A percentile compares a stretch with the other conserved stretches of the same genome.
Conservation (phyloP, 2,113 vertebrate species). For the Orientallactaga bullata region DNA sequence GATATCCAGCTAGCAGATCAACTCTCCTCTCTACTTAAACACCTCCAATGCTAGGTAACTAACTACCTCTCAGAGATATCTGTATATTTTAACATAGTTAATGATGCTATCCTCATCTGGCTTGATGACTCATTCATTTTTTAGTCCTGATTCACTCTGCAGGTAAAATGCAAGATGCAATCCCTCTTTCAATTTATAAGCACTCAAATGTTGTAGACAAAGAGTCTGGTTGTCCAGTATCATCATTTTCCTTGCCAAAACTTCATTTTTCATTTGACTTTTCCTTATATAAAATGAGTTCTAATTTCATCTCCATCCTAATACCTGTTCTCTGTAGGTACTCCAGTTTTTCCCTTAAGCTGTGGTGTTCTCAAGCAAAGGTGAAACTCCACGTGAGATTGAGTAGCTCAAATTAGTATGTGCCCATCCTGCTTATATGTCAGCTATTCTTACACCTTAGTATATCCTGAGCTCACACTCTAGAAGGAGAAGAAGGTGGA, state of each 20-base stretch:
- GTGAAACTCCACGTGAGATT: neutral
- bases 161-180: neutral
- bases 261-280: neutral
- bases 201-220: neutral
- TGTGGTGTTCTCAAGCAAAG: neutral
- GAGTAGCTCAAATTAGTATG: neutral
- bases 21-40: neutral
- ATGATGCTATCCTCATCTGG: neutral
- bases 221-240: neutral
- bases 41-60: neutral
- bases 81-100: neutral
- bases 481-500: neutral
- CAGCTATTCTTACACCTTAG: neutral
- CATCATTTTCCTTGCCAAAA: neutral
- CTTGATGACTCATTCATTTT: neutral
- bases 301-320: neutral
- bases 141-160: neutral
- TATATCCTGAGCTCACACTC: neutral
- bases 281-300: neutral
- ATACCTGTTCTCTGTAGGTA: neutral
- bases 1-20: neutral
- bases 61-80: neutral
- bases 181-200: neutral
- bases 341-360: neutral
- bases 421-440: neutral